Base-by-base conservation (phyloP, 2,113 vertebrate genomes). In the Ptilonorhynchus violaceus region DNA sequence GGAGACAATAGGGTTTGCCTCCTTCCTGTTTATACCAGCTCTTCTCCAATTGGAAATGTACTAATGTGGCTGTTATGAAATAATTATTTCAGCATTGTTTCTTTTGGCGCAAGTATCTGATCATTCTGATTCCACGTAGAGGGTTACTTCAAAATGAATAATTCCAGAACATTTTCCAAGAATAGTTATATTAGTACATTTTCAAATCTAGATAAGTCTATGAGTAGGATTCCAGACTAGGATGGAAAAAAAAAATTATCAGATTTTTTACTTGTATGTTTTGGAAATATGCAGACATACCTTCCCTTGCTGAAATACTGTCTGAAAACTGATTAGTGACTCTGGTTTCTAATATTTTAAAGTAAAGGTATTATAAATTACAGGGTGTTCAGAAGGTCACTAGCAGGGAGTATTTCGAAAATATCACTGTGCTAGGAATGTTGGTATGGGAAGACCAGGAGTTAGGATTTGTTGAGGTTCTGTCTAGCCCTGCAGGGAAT, bases 1-100 rank as follows among this genome's bases (percentile, higher is more conserved):
- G 19, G 39, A 92, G 76, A 93, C 94, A 96, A 96, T 52, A 77
- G 73, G 25, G 41, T 92, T 96, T 95, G 68, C 76, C 95, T 95
- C 93, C 88, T 93, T 96, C 91, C 95, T 96, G 83, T 92, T 79
- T 60, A 37, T 58, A 84, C 0, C 2, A 97, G 60, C 49, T 93
- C 15, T 17, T 95, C 47, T 93, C 56, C 80, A 93, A 44, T 1
- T 89, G 60, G 68, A 96, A 95, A 89, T 87, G 46, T 74, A 88
- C 79, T 91, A 85, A 95, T 96, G 77, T 24, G 39, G 21, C 24
- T 92, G 67, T 75, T 93, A 80, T 70, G 86, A 92, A 93, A 81
- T 72, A 47, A 84, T 93, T 95, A 70, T 86, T 95, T 95, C 86
- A 84, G 21, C 63, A n/a, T 86, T 35, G 0, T 92, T 95, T 89